Evolutionary conservation across 2,113 vertebrate genomes (phyloP).

Genomic region (Triplophysa tibetana): DNA sequence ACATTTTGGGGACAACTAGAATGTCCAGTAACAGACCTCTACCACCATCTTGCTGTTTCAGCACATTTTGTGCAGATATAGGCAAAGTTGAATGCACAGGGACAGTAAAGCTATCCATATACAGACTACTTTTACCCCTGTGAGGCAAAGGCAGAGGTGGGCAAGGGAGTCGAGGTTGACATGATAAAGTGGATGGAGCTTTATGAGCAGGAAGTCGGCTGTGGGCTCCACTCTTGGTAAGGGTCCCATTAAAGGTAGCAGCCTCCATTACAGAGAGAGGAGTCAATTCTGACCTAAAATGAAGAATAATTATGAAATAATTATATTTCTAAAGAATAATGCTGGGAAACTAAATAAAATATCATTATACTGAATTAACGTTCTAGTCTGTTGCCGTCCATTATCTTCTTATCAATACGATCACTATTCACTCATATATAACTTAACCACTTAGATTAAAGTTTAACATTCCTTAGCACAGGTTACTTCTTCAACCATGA

Average conservation of each 20-base stretch:
- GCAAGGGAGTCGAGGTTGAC: slow-evolving; percentile 27
- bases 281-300: slow-evolving; percentile 45
- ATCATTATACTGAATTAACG: not conserved
- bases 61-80: not conserved
- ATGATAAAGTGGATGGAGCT: slow-evolving; percentile 17
- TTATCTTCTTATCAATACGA: slow-evolving; percentile 30
- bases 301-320: not conserved
- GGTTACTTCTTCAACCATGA: not conserved
- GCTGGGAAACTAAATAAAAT: not conserved
- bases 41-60: not conserved
- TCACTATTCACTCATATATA: slow-evolving; percentile 37
- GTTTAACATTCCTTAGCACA: slow-evolving; percentile 20
- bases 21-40: slow-evolving; percentile 10
- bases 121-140: slow-evolving; percentile 39
- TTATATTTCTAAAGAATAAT: not conserved
- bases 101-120: slow-evolving; percentile 43
- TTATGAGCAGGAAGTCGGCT: slow-evolving; percentile 26
- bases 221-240: slow-evolving; percentile 28
- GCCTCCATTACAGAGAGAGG: not conserved
- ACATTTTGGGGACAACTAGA: slow-evolving; percentile 52
- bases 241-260: not conserved
- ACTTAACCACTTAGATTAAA: slow-evolving; percentile 29
- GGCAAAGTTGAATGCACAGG: slow-evolving; percentile 6
- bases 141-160: slow-evolving; percentile 41
- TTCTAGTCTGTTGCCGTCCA: slow-evolving; percentile 19